Conservation (phyloP, 2,888 invertebrate genomes). For the Diadegma fenestrale region DNA sequence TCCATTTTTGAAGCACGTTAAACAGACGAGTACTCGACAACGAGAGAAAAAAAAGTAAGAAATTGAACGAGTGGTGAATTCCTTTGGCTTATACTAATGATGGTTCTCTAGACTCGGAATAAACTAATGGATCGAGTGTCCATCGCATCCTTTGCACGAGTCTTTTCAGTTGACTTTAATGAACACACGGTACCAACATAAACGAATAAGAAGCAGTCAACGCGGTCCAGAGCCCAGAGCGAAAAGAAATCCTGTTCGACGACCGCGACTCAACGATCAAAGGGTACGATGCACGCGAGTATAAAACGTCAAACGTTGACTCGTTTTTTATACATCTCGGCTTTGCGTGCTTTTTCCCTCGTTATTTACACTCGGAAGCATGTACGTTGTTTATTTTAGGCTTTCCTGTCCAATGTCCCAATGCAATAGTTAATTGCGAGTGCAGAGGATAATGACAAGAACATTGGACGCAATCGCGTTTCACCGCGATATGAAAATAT, state of each 20-base stretch:
- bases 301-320: neutral
- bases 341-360: slow-evolving; percentile 30
- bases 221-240: neutral
- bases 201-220: slow-evolving; percentile 6
- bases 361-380: neutral
- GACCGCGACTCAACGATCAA: slow-evolving; percentile 62
- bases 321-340: slow-evolving; percentile 16
- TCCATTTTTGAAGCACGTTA: neutral
- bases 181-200: slow-evolving; percentile 16
- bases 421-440: neutral
- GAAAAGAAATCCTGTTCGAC: slow-evolving; percentile 17
- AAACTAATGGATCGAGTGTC: neutral
- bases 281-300: slow-evolving; percentile 35
- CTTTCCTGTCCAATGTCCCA: neutral
- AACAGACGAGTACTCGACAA: neutral
- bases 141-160: slow-evolving; percentile 9
- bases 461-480: too few species aligned
- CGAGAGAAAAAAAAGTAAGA: neutral
- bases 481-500: neutral
- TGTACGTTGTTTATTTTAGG: too few species aligned
- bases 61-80: neutral
- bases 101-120: neutral
- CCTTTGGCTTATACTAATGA: slow-evolving; percentile 3
- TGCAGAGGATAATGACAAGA: too few species aligned
- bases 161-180: slow-evolving; percentile 21